These are phyloP conservation scores for Battus philenor DNA, from an alignment of 1,140 invertebrate species.

Conservation along the genomic window DNA sequence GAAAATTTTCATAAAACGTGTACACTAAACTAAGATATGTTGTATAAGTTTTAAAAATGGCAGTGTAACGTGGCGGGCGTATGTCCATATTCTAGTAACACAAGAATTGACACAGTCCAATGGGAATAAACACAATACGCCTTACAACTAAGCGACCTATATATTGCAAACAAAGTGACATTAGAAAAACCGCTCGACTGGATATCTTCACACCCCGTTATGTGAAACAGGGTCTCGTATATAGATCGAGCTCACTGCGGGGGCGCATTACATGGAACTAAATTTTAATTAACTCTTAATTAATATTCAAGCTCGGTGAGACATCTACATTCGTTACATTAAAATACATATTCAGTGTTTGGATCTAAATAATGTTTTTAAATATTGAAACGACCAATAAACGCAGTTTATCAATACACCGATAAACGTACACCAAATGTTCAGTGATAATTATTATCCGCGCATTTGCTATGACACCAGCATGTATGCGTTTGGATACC, in stretches of 20 bases:
- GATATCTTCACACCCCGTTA: slow-evolving; percentile 32
- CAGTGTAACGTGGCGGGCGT: slow-evolving; percentile 68
- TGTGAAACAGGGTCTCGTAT: slow-evolving; percentile 61
- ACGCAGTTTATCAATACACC: too few species aligned
- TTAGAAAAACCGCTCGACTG: neutral
- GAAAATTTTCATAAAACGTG: slow-evolving; percentile 65
- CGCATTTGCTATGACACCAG: too few species aligned
- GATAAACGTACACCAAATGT: slow-evolving; percentile 4
- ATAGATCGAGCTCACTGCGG: slow-evolving; percentile 65
- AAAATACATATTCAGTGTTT: too few species aligned
- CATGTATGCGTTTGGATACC: neutral
- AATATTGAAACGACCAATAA: too few species aligned
- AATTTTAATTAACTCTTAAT: slow-evolving; percentile 24
- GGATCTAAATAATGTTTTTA: too few species aligned
- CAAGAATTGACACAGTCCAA: slow-evolving; percentile 76
- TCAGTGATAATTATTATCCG: slow-evolving; percentile 2
- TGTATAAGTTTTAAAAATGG: slow-evolving; percentile 45
- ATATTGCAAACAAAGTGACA: slow-evolving; percentile 37
- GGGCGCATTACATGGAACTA: slow-evolving; percentile 26
- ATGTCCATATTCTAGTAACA: slow-evolving; percentile 76
- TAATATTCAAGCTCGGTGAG: slow-evolving; percentile 30
- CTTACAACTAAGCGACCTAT: slow-evolving; percentile 48
- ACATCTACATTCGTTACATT: slow-evolving; percentile 37
- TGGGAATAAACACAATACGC: slow-evolving; percentile 58
- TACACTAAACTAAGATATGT: slow-evolving; percentile 31